These are phyloP conservation scores for Drosophila cardini DNA, from an alignment of 1,140 invertebrate species.

Conservation along the genomic window DNA sequence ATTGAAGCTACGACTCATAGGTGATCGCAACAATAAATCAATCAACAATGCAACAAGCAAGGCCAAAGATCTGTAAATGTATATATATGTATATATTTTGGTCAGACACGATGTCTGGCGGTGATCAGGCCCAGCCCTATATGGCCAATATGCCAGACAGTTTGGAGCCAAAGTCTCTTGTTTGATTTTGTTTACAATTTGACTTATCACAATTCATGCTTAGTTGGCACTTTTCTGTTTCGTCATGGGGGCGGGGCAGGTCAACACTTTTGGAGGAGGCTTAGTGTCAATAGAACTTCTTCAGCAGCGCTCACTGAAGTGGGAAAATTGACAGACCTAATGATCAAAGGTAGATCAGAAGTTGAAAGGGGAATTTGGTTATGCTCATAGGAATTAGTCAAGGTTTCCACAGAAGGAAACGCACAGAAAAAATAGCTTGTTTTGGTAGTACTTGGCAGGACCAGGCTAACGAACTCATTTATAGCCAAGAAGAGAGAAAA, in stretches of 20 bases:
- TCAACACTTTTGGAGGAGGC: conserved; percentile 39
- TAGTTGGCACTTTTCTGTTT: conserved; percentile 73
- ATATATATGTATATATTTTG: background rate
- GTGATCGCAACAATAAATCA: conserved; percentile 77
- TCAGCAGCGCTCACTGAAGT: conserved; percentile 75
- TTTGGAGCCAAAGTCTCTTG: conserved; percentile 66
- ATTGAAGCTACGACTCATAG: conserved; percentile 31
- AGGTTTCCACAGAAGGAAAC: conserved; percentile 5
- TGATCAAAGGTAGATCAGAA: conserved; percentile 49
- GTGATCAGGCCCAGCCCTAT: conserved; percentile 57
- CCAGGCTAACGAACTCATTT: conserved; percentile 64
- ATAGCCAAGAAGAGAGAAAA: conserved; percentile 25
- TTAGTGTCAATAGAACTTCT: conserved; percentile 79
- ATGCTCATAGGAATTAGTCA: conserved; percentile 54
- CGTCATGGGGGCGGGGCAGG: conserved; percentile 27
- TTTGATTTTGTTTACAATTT: conserved; percentile 76
- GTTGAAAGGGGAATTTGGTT: conserved; percentile 4
- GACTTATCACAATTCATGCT: conserved; percentile 80
- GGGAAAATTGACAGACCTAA: conserved; percentile 73
- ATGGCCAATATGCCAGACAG: conserved; percentile 81
- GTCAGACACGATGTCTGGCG: conserved; percentile 60
- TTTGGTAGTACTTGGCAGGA: background rate
- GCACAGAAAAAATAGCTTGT: background rate
- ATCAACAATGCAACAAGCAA: conserved; percentile 71
- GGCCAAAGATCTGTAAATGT: conserved; percentile 27